Percentiles rank a stretch among this genome's conserved stretches.
Conservation (phyloP, 2,888 invertebrate genomes). For the Metacarcinus magister region DNA sequence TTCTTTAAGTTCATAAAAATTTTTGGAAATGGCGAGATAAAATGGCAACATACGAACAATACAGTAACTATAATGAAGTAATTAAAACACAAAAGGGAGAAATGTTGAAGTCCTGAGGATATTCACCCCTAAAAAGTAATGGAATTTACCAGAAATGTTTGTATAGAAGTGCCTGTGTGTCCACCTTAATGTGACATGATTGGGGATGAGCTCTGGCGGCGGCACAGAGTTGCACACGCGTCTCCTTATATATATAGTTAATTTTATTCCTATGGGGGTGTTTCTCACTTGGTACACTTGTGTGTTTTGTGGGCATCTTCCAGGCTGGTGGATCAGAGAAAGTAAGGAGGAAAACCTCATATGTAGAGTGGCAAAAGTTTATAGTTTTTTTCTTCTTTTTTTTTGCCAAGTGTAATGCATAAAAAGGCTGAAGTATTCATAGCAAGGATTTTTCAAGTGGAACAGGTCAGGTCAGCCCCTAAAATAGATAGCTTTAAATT, state of each 20-base stretch:
- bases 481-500: constrained; percentile 39
- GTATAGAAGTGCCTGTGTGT: background rate
- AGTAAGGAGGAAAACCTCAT: background rate
- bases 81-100: background rate
- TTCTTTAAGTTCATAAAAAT: background rate
- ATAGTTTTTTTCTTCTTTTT: background rate
- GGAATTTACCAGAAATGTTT: background rate
- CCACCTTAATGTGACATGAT: background rate
- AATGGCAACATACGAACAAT: background rate
- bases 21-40: background rate
- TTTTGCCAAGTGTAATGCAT: background rate
- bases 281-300: background rate
- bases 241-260: background rate
- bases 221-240: background rate
- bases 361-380: background rate
- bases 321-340: background rate
- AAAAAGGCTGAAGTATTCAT: background rate
- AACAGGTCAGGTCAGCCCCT: background rate
- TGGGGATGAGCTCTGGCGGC: background rate
- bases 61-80: background rate
- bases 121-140: background rate
- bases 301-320: constrained; percentile 11
- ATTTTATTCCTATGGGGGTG: background rate
- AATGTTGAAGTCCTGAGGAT: background rate
- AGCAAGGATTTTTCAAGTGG: constrained; percentile 11